Percentiles rank a stretch among this genome's conserved stretches.
Evolutionary conservation across 2,797 vertebrate species (phyloP).

Genomic region (Anguilla anguilla): DNA sequence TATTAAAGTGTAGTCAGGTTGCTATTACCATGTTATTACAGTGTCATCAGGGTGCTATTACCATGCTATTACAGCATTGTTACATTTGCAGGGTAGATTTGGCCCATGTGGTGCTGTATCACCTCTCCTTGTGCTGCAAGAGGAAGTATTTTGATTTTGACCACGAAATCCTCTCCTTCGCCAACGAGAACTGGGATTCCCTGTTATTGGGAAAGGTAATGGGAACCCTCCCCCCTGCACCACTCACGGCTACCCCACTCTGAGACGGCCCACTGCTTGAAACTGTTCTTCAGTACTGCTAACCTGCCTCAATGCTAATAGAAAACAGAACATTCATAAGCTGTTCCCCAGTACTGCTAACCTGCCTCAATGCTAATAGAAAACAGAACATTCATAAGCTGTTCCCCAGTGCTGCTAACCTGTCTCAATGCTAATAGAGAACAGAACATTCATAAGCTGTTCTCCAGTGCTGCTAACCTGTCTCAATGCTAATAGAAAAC

Average conservation of each 20-base stretch:
- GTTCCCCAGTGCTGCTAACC: no score
- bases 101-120: slow-evolving; percentile 91
- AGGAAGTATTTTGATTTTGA: slow-evolving; percentile 96
- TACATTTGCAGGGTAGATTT: slow-evolving; percentile 82
- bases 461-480: no score
- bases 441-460: no score
- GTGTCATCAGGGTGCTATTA: not conserved
- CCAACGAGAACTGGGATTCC: slow-evolving; percentile 93
- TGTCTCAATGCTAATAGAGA: no score
- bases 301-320: no score
- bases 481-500: no score
- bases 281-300: no score
- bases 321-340: no score
- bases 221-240: not conserved
- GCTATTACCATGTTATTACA: not conserved
- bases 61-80: slow-evolving; percentile 17
- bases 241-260: not conserved
- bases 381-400: no score
- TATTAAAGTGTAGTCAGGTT: not conserved
- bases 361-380: no score
- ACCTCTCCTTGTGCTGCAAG: slow-evolving; percentile 94
- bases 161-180: slow-evolving; percentile 91
- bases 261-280: no score
- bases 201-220: slow-evolving; percentile 86
- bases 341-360: no score